Conservation (phyloP, 2,797 vertebrate genomes). For the Ceryle rudis region DNA sequence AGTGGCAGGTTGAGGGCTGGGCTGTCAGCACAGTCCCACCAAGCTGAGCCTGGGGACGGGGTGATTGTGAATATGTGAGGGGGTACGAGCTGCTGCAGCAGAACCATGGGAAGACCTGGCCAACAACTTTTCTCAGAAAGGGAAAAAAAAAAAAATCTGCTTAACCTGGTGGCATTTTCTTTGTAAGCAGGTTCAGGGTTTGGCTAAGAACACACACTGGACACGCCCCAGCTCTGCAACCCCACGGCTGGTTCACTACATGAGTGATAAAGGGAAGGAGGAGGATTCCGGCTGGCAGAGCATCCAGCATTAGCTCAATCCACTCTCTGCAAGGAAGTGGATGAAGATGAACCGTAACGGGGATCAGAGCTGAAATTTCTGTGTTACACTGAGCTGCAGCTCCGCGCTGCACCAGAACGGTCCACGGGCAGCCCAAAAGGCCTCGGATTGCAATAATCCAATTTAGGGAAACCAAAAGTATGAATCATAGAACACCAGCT, state of each 20-base stretch:
- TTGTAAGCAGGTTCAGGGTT: neutral
- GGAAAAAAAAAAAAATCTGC: neutral
- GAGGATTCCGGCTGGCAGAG: neutral
- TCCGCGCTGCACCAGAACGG: neutral
- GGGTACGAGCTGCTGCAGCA: neutral
- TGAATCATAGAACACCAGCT: neutral
- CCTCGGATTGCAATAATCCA: neutral
- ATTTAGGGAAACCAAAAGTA: neutral
- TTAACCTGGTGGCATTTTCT: neutral
- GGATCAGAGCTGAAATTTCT: neutral
- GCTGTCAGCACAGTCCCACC: neutral
- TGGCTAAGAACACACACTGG: neutral
- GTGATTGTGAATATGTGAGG: neutral
- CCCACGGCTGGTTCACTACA: neutral
- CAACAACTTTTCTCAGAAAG: neutral
- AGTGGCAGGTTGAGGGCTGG: neutral
- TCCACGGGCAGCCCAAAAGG: neutral
- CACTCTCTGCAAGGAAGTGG: neutral
- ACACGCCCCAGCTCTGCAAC: neutral
- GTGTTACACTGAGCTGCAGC: neutral
- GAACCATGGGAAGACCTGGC: fast-evolving
- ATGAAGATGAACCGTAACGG: neutral
- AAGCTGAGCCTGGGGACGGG: neutral
- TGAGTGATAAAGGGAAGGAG: neutral
- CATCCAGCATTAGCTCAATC: neutral